A percentile compares a stretch with the other conserved stretches of the same genome.
These are phyloP conservation scores for Drosophila demipolita DNA, from an alignment of 2,888 invertebrate genomes.

Conservation along the genomic window DNA sequence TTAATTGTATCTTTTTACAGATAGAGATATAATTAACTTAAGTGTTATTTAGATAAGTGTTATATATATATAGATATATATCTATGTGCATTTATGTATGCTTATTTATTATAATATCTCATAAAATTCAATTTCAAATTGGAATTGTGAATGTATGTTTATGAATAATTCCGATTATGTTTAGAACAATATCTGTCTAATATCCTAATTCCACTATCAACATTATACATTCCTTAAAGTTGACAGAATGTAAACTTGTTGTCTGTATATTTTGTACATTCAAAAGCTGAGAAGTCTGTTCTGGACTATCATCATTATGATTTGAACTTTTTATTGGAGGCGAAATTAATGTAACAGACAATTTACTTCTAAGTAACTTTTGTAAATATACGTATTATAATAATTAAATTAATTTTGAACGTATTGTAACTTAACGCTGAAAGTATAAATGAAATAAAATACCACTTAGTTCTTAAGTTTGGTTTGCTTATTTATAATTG, in stretches of 20 bases:
- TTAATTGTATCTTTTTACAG: constrained; percentile 10
- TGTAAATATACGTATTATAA: neutral
- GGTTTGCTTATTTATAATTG: too few species aligned
- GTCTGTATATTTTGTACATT: neutral
- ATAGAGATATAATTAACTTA: constrained; percentile 8
- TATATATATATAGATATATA: neutral
- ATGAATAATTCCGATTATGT: neutral
- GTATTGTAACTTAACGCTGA: neutral
- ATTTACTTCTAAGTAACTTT: neutral
- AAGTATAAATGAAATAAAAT: neutral
- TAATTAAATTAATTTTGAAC: neutral
- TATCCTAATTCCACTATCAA: neutral
- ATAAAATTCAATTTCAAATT: neutral
- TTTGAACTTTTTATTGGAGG: too few species aligned
- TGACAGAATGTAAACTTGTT: neutral
- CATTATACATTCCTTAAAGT: neutral
- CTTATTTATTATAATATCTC: neutral
- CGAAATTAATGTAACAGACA: neutral
- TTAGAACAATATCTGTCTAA: neutral
- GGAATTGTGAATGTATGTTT: neutral
- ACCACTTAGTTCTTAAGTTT: neutral
- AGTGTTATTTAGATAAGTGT: neutral
- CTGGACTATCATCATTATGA: too few species aligned
- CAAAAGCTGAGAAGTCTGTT: neutral
- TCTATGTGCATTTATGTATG: neutral